phyloP scores from a whole-genome alignment of 2,888 invertebrate species.

The Anarsia innoxiella region DNA sequence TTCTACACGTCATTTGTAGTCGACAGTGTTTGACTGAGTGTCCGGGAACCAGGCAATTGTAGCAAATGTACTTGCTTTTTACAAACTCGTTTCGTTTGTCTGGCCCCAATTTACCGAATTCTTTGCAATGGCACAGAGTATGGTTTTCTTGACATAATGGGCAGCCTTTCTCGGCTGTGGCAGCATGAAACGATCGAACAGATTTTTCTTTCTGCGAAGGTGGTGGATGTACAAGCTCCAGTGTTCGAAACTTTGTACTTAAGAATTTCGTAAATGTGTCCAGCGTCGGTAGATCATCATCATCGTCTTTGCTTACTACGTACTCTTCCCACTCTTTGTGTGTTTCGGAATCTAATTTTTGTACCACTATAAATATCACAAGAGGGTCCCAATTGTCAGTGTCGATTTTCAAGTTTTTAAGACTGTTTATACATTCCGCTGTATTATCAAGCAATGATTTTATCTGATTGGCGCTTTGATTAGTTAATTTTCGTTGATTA shows the following conservation, averaged over 20 bases:
- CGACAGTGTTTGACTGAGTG: constrained; percentile 16
- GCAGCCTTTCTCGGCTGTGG: neutral
- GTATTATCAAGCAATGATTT: too few relatives aligned
- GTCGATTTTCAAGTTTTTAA: too few relatives aligned
- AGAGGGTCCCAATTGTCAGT: too few relatives aligned
- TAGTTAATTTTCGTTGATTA: too few relatives aligned
- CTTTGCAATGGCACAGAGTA: constrained; percentile 16
- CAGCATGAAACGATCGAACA: neutral
- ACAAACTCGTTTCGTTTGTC: constrained; percentile 13
- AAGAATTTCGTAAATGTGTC: too few relatives aligned
- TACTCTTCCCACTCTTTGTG: too few relatives aligned
- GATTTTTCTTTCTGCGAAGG: neutral
- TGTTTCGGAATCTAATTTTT: neutral
- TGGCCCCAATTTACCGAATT: constrained; percentile 12
- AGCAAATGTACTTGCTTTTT: constrained; percentile 14
- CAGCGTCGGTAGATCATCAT: too few relatives aligned
- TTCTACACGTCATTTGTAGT: constrained; percentile 13
- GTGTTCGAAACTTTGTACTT: too few relatives aligned
- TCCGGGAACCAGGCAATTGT: constrained; percentile 16
- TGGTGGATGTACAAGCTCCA: neutral
- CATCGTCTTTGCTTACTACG: too few relatives aligned
- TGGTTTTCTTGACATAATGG: constrained; percentile 14
- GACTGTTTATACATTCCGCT: too few relatives aligned
- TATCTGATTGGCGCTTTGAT: too few relatives aligned
- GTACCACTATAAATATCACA: too few relatives aligned